A percentile compares a stretch with the other conserved stretches of the same genome.
Conservation (phyloP, 1,140 invertebrate species). For the Zaprionus capensis region DNA sequence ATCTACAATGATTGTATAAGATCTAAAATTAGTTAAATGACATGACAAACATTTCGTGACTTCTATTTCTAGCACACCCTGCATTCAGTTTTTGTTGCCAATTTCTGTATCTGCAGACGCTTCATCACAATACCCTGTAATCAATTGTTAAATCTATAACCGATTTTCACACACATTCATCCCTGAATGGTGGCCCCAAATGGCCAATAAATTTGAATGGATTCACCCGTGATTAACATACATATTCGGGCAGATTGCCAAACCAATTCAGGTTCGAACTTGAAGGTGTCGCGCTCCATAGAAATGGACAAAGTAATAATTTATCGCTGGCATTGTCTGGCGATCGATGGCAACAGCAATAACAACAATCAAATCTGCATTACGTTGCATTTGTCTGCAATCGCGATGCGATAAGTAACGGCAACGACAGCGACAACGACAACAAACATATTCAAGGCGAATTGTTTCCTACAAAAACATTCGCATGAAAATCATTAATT, state of each 20-base stretch:
- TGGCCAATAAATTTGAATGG: conserved; percentile 5
- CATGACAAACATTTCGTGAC: not conserved
- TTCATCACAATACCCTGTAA: not conserved
- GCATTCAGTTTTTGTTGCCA: no score
- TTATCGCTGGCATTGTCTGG: conserved; percentile 14
- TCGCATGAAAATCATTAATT: conserved; percentile 16
- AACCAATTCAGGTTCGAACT: not conserved
- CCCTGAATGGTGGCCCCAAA: conserved; percentile 9
- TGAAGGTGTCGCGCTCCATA: not conserved
- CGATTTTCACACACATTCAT: not conserved
- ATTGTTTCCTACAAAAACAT: conserved; percentile 9
- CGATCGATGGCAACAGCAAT: conserved; percentile 1
- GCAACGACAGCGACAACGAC: not conserved
- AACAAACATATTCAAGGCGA: conserved; percentile 15
- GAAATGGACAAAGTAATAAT: not conserved
- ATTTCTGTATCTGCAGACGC: no score
- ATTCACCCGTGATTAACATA: conserved; percentile 27
- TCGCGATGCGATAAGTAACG: conserved; percentile 20
- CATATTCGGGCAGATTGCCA: conserved; percentile 15
- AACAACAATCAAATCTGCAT: conserved; percentile 25
- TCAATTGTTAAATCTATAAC: not conserved
- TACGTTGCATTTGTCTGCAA: conserved; percentile 41
- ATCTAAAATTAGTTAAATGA: not conserved
- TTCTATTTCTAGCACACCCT: no score
- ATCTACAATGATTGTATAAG: no score